These are phyloP conservation scores for Ptyas mucosa DNA, from an alignment of 2,113 vertebrate genomes.

Conservation along the genomic window DNA sequence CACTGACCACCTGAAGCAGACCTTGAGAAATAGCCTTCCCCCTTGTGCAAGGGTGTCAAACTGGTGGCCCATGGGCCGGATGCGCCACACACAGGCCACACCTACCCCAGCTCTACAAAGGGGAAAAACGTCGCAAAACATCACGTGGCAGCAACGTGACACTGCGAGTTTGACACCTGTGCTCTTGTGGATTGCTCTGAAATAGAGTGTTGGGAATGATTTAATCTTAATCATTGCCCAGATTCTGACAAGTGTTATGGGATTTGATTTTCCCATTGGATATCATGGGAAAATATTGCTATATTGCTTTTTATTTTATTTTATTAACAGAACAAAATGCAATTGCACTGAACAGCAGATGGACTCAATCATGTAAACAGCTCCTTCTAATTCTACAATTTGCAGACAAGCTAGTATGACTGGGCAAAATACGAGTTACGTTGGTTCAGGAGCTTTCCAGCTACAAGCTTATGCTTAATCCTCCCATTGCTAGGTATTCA, in stretches of 20 bases:
- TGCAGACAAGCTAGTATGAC: background rate
- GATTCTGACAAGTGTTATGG: background rate
- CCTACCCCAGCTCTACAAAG: no score
- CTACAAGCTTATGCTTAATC: background rate
- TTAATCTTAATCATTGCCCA: background rate
- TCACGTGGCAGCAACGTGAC: no score
- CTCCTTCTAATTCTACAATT: background rate
- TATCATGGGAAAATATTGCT: background rate
- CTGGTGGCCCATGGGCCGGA: no score
- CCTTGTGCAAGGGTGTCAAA: background rate
- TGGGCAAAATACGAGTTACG: background rate
- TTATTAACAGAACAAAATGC: background rate
- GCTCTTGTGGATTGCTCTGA: background rate
- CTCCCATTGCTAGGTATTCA: background rate
- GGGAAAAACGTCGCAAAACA: no score
- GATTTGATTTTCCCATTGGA: background rate
- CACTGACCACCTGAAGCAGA: background rate
- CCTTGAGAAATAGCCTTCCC: background rate
- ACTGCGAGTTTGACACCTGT: no score
- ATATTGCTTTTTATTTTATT: background rate
- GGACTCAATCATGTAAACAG: background rate
- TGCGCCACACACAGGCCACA: no score
- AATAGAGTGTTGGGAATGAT: background rate
- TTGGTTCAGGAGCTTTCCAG: background rate
- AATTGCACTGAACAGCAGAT: background rate